These are phyloP conservation scores for Trichogramma evanescens DNA, from an alignment of 2,888 invertebrate species.

Conservation along the genomic window DNA sequence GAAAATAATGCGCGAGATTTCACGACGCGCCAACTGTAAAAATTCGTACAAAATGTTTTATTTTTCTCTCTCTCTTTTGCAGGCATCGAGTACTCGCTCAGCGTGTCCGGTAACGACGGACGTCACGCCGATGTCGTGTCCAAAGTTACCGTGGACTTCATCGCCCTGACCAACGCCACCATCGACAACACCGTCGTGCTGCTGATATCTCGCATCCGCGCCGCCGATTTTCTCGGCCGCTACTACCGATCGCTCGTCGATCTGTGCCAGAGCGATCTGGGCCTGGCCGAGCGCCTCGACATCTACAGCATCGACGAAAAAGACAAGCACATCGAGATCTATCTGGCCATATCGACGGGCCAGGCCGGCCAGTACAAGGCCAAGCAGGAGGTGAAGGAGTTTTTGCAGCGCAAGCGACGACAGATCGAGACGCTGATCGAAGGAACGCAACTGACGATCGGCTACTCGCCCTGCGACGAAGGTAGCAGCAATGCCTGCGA, in stretches of 20 bases:
- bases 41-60: neutral
- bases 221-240: conserved; percentile 68
- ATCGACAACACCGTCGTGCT: conserved; percentile 77
- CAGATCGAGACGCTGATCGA: conserved; percentile 61
- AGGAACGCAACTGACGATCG: conserved; percentile 57
- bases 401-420: conserved; percentile 59
- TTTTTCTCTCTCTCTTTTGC: neutral
- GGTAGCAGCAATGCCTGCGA: conserved; percentile 60
- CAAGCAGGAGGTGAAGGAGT: conserved; percentile 59
- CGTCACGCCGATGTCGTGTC: conserved; percentile 81
- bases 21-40: neutral
- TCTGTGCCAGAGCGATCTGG: conserved; percentile 61
- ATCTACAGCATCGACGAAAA: conserved; percentile 70
- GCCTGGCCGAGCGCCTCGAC: conserved; percentile 58
- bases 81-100: conserved; percentile 67
- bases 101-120: conserved; percentile 84
- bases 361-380: neutral
- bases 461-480: conserved; percentile 65
- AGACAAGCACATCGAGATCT: conserved; percentile 61
- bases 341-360: conserved; percentile 60
- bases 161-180: conserved; percentile 72
- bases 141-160: conserved; percentile 75
- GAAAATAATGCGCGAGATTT: neutral
- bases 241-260: conserved; percentile 70
- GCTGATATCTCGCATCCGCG: conserved; percentile 65